Base-by-base conservation (phyloP, 2,888 invertebrate species). In the Pheosia tremula region DNA sequence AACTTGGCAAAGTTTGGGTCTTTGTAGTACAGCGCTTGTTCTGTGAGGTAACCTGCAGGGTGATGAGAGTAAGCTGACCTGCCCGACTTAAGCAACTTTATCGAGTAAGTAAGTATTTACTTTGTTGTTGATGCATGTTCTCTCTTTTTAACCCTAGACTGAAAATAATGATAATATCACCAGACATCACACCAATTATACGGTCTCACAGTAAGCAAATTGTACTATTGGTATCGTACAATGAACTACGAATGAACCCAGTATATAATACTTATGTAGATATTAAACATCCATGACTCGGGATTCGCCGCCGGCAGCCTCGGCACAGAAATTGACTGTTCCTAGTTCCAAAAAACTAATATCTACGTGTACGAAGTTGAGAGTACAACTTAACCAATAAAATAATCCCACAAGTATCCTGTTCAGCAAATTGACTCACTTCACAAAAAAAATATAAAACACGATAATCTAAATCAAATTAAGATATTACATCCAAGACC, bases 11-110 rank as follows among this genome's bases (percentile, higher is more conserved):
- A 55, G 55, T 55, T 55, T 55, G 39, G 55, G 37, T 39, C 38
- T 55, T 38, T 55, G 55, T 55, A 55, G 38, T 38, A 11, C 39
- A 39, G n/a, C 39, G 39, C 55, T 55, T 53, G 53, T 4, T n/a
- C 47, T 24, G n/a, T 38, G 50, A 50, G 50, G 38, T 53, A 37
- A 11, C 37, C 52, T 53, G 53, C 11, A 37, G 36, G 24, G 53
- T 37, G n/a, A 3, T 11, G 8, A 10, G 53, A 37, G 37, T 38
- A 2, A 53, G 4, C 53, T 53, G 37, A 47, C 47, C 47, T 8
- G 47, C 47, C n/a, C n/a, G 5, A 47, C 47, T n/a, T 4, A 43
- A 43, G 9, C 9, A 43, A 49, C 11, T 49, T n/a, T 49, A 13
- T 4, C 11, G 49, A n/a, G 10, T 49, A 24, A 24, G 4, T 49